phyloP scores from a whole-genome alignment of 1,140 invertebrate species.

The Hyles euphorbiae region DNA sequence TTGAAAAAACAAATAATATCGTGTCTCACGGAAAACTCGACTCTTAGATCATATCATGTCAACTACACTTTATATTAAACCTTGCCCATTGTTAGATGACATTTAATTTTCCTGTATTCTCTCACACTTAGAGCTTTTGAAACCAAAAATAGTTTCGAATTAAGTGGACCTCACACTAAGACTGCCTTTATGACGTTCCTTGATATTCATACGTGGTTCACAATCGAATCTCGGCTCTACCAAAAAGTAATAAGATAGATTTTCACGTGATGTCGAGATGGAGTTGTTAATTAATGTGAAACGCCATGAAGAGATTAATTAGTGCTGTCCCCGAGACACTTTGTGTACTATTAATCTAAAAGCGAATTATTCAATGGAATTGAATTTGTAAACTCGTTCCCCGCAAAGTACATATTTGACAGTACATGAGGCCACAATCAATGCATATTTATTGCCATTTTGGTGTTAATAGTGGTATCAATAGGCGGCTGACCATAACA shows the following conservation, averaged over 20 bases:
- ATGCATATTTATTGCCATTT: slow-evolving; percentile 45
- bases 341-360: slow-evolving; percentile 57
- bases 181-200: slow-evolving; percentile 29
- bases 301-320: slow-evolving; percentile 61
- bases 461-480: slow-evolving; percentile 36
- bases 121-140: slow-evolving; percentile 25
- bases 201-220: slow-evolving; percentile 6
- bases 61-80: slow-evolving; percentile 51
- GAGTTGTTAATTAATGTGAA: slow-evolving; percentile 42
- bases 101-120: slow-evolving; percentile 57
- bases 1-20: slow-evolving; percentile 64
- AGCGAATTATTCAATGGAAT: slow-evolving; percentile 51
- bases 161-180: slow-evolving; percentile 44
- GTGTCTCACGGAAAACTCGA: slow-evolving; percentile 50
- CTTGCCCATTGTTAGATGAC: slow-evolving; percentile 38
- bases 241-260: slow-evolving; percentile 12
- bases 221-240: slow-evolving; percentile 23
- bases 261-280: slow-evolving; percentile 8
- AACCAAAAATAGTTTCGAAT: slow-evolving; percentile 28
- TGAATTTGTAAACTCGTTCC: slow-evolving; percentile 50
- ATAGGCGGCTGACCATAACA: slow-evolving; percentile 31
- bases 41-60: slow-evolving; percentile 58
- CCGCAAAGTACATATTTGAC: not conserved
- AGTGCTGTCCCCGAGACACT: slow-evolving; percentile 52
- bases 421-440: slow-evolving; percentile 19